These are phyloP conservation scores for Ophion costatus DNA, from an alignment of 2,888 invertebrate species.

Conservation along the genomic window DNA sequence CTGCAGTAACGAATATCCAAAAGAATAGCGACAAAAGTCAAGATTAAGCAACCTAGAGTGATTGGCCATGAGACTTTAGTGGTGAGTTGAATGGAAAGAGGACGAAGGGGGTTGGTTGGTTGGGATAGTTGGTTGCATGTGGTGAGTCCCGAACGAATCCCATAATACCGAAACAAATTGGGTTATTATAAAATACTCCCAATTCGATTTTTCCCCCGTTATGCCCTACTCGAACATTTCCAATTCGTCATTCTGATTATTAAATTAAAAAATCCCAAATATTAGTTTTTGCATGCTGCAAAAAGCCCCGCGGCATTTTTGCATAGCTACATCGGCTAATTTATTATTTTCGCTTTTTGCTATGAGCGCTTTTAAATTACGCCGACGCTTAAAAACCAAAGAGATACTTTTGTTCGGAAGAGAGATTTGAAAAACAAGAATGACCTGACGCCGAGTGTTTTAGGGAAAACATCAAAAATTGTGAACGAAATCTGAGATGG, in stretches of 20 bases:
- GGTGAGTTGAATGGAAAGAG: slow-evolving; percentile 10
- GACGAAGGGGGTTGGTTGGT: slow-evolving; percentile 27
- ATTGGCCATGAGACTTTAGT: not conserved
- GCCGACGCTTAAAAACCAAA: too few species aligned
- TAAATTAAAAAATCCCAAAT: not conserved
- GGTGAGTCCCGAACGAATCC: slow-evolving; percentile 48
- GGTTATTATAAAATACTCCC: too few species aligned
- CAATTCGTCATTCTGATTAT: too few species aligned
- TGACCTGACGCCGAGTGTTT: not conserved
- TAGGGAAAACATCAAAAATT: not conserved
- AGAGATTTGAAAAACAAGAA: not conserved
- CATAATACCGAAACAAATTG: slow-evolving; percentile 48
- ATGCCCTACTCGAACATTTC: too few species aligned
- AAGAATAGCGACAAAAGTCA: not conserved
- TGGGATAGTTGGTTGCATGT: slow-evolving; percentile 34
- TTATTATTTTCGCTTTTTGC: too few species aligned
- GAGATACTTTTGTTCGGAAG: not conserved
- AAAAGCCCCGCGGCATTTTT: too few species aligned
- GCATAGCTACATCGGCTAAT: too few species aligned
- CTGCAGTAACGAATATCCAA: not conserved
- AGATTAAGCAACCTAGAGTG: not conserved
- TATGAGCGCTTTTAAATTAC: too few species aligned
- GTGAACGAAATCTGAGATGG: not conserved
- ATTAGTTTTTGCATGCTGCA: not conserved
- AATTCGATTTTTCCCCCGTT: too few species aligned